Percentiles rank a stretch among this genome's conserved stretches.
Evolutionary conservation across 2,797 vertebrate genomes (phyloP).

Genomic region (Rhodeus uyekii): DNA sequence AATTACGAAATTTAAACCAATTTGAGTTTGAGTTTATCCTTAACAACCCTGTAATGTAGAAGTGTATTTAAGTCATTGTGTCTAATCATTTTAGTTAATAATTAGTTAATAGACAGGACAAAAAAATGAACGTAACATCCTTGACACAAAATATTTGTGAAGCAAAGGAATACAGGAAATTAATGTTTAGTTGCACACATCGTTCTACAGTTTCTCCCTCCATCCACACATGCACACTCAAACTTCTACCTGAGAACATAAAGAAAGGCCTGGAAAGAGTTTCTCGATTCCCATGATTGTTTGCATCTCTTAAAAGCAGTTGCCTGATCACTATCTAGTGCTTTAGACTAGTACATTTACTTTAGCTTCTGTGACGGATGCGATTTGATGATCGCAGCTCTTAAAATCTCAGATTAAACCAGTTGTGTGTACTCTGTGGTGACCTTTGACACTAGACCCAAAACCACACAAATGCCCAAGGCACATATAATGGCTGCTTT

Average conservation of each 20-base stretch:
- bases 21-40: no score
- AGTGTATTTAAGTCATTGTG: not conserved
- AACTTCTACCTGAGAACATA: constrained; percentile 20
- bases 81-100: not conserved
- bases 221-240: not conserved
- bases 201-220: constrained; percentile 8
- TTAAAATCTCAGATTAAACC: constrained; percentile 79
- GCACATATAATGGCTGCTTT: constrained; percentile 98
- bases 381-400: constrained; percentile 4
- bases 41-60: not conserved
- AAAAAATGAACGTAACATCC: not conserved
- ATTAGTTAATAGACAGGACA: not conserved
- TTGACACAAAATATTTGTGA: not conserved
- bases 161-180: not conserved
- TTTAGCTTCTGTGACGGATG: constrained; percentile 29
- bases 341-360: not conserved
- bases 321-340: constrained; percentile 9
- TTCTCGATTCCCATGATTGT: constrained; percentile 1
- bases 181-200: constrained; percentile 1
- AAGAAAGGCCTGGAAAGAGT: constrained; percentile 29
- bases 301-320: constrained; percentile 2
- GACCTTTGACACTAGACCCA: constrained; percentile 95
- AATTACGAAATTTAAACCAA: not conserved
- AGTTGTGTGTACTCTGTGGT: constrained; percentile 85
- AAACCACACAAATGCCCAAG: constrained; percentile 94